Evolutionary conservation across 1,140 invertebrate genomes (phyloP).

Genomic region (Brachystomella parvula): DNA sequence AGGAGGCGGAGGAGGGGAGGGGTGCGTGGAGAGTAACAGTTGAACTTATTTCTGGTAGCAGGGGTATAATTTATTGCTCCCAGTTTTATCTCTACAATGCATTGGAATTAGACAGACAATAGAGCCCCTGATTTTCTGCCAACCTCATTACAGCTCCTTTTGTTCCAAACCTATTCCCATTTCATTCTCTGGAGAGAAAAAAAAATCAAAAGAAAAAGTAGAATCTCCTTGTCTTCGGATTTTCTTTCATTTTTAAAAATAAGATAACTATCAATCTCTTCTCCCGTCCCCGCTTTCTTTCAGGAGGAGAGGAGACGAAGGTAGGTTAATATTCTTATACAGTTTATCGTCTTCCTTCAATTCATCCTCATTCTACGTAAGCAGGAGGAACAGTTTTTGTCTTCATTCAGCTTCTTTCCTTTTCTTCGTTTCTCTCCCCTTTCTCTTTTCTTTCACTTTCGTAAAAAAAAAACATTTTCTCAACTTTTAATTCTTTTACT

Average conservation of each 20-base stretch:
- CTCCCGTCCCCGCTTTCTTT: constrained; percentile 7
- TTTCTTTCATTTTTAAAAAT: background rate
- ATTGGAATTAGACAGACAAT: constrained; percentile 37
- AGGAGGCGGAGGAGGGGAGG: background rate
- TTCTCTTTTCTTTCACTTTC: background rate
- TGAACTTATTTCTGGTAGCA: background rate
- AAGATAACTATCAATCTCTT: background rate
- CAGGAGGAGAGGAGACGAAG: too few species aligned
- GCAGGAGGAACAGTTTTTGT: background rate
- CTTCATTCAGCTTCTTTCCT: background rate
- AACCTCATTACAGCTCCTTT: constrained; percentile 36
- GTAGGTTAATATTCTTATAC: too few species aligned
- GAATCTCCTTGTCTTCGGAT: background rate
- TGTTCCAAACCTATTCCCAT: constrained; percentile 35
- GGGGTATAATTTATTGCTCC: constrained; percentile 3
- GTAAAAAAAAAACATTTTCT: background rate
- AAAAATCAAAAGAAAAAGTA: constrained; percentile 18
- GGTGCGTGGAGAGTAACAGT: background rate
- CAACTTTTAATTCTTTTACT: background rate
- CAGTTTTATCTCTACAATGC: constrained; percentile 23
- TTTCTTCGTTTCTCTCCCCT: background rate
- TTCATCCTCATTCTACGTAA: background rate
- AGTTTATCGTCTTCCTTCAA: background rate
- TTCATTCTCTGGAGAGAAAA: constrained; percentile 22
- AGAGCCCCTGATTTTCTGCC: constrained; percentile 35